A percentile compares a stretch with the other conserved stretches of the same genome.
Evolutionary conservation across 2,888 invertebrate species (phyloP).

Genomic region (Aromia moschata): DNA sequence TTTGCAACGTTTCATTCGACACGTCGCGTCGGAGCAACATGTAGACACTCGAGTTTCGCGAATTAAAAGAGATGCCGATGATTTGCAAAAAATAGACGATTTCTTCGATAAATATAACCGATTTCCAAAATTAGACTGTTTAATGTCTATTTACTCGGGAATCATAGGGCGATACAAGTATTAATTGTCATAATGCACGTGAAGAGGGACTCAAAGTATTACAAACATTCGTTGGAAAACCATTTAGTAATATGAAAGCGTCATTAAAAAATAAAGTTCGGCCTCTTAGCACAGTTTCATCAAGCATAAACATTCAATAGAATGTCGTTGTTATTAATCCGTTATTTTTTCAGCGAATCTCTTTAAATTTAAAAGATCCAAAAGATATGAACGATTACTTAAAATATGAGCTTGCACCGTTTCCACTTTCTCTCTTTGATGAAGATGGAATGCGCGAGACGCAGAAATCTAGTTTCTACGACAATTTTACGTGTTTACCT

Average conservation of each 20-base stretch:
- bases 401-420: background rate
- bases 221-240: background rate
- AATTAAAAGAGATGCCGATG: background rate
- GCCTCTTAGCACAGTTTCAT: background rate
- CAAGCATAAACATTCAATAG: background rate
- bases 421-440: background rate
- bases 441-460: background rate
- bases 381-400: background rate
- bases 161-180: constrained; percentile 2
- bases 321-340: background rate
- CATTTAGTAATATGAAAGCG: background rate
- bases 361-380: background rate
- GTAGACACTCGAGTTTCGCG: background rate
- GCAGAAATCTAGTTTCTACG: background rate
- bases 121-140: constrained; percentile 18
- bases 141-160: constrained; percentile 40
- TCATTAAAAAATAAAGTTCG: background rate
- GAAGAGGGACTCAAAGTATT: constrained; percentile 28
- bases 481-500: background rate
- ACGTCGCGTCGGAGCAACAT: constrained; percentile 12
- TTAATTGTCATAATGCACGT: constrained; percentile 19
- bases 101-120: constrained; percentile 11
- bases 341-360: background rate
- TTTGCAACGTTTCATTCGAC: constrained; percentile 3
- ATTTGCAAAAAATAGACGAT: background rate